Base-by-base conservation (phyloP, 1,140 invertebrate species). In the Matsumurasca onukii region DNA sequence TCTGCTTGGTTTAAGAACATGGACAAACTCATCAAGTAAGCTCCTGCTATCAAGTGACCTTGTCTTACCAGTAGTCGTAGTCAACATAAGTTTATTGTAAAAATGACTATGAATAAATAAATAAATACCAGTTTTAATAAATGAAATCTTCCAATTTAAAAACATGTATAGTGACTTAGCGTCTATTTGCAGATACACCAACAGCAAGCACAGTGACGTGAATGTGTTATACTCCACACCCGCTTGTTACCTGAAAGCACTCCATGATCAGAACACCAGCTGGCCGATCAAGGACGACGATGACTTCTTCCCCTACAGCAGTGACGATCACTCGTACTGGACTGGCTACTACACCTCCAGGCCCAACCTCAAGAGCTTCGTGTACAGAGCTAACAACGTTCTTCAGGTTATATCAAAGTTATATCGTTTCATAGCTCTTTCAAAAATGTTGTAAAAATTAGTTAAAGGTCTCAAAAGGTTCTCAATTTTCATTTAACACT, bases 271-370 rank as follows among this genome's bases (percentile, higher is more conserved):
- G 64, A 81, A 84, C 77, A 75, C 78, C n/a, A 80, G 76, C 1
- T 86, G 82, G 77, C 77, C 82, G 1, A 77, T 77, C 0, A 90
- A 90, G 76, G 78, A 77, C 1, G 62, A 70, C 12, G 88, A 91
- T 73, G 92, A 94, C 74, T 85, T 85, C 59, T 86, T 94, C 48
- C 92, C 92, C 0, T 94, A 94, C 76, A 89, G 89, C 1, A 85
- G 84, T 72, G 83, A 87, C 66, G 77, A 81, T 1, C 85, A 91
- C 71, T 83, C 85, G 0, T 93, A 88, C 75, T 95, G 92, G 93
- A 91, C 90, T 1, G 93, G 93, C 1, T 95, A 91, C 76, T 95
- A 89, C 75, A 91, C 89, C 0, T 93, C 91, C 0, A 79, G 88
- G 72, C 85, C 90, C 0, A 83, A 86, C 57, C 77, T 89, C 0